Evolutionary conservation across 2,113 vertebrate genomes (phyloP).

Genomic region (Lophura nycthemera): DNA sequence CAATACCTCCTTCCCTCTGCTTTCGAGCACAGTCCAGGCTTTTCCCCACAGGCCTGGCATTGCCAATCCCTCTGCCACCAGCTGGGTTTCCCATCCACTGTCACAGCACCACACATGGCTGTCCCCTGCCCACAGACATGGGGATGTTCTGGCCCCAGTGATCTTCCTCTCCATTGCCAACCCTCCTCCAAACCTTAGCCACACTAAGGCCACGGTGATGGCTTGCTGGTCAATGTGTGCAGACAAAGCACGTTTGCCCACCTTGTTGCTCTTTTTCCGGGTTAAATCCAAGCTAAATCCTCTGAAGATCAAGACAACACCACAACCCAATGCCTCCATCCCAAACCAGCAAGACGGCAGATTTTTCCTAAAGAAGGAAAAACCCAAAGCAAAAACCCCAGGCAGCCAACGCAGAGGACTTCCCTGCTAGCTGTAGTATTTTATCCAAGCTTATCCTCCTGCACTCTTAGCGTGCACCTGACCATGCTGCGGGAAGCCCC

Average conservation of each 20-base stretch:
- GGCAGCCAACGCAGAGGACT: not conserved
- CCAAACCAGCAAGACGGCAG: not conserved
- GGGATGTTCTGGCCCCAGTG: not conserved
- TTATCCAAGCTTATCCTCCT: slow-evolving; percentile 34
- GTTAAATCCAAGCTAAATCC: not conserved
- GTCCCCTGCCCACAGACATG: not conserved
- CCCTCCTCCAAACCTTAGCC: fast-evolving
- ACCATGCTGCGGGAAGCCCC: not conserved
- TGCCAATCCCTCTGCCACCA: not conserved
- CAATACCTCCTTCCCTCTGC: not conserved
- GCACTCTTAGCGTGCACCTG: not conserved
- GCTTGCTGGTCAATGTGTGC: not conserved
- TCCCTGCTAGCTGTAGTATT: not conserved
- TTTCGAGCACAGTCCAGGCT: not conserved
- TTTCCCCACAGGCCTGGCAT: not conserved
- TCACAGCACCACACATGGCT: not conserved
- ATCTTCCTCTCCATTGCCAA: not conserved
- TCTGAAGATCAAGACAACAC: not conserved
- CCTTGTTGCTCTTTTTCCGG: not conserved
- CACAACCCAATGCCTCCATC: not conserved
- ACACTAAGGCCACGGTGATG: not conserved
- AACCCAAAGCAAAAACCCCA: not conserved
- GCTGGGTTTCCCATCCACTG: not conserved
- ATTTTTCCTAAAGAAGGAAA: not conserved
- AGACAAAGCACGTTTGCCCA: not conserved